Percentiles rank a stretch among this genome's conserved stretches.
These are phyloP conservation scores for Apodemia duryi DNA, from an alignment of 2,888 invertebrate genomes.

Conservation along the genomic window DNA sequence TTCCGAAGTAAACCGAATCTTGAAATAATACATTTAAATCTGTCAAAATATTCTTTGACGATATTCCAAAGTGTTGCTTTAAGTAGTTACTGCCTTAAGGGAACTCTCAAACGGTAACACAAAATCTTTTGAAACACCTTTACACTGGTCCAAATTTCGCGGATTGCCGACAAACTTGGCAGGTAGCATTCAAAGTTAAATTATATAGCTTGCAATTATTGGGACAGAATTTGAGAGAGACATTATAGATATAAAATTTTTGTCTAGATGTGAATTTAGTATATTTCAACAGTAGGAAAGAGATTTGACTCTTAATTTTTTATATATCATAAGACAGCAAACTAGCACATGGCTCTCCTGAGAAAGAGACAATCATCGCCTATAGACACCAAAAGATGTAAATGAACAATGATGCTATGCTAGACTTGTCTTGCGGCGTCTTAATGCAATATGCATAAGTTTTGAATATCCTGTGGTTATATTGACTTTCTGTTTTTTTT, in stretches of 20 bases:
- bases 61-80: slow-evolving; percentile 10
- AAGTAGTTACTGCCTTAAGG: slow-evolving; percentile 10
- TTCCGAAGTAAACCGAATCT: slow-evolving; percentile 2
- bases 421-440: too few relatives aligned
- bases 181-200: slow-evolving; percentile 45
- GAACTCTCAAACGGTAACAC: slow-evolving; percentile 3
- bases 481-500: too few relatives aligned
- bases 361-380: too few relatives aligned
- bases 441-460: too few relatives aligned
- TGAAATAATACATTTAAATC: slow-evolving; percentile 3
- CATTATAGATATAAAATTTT: slow-evolving; percentile 15
- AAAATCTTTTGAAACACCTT: slow-evolving; percentile 16
- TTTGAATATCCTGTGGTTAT: too few relatives aligned
- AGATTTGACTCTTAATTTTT: too few relatives aligned
- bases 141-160: slow-evolving; percentile 35
- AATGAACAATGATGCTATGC: too few relatives aligned
- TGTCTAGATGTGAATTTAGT: slow-evolving; percentile 15
- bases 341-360: too few relatives aligned
- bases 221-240: slow-evolving; percentile 38
- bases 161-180: slow-evolving; percentile 44
- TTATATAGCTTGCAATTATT: slow-evolving; percentile 50
- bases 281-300: too few relatives aligned
- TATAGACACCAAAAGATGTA: too few relatives aligned
- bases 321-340: too few relatives aligned
- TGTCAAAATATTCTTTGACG: slow-evolving; percentile 13